Base-by-base conservation (phyloP, 2,113 vertebrate genomes). In the Cryptotis parvus region DNA sequence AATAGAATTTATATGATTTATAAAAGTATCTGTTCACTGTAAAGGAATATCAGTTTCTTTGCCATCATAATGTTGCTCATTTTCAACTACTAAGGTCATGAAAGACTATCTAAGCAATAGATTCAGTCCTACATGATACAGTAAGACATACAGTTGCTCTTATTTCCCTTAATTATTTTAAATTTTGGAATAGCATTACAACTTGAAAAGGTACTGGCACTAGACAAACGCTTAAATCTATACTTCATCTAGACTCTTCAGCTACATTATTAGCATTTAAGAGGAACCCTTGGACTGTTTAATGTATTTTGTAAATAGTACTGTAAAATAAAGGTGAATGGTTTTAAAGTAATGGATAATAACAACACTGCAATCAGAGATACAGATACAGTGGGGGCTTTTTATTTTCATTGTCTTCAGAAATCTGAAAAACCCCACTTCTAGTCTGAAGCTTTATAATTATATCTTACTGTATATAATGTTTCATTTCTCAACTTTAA, bases 321-420 rank as follows among this genome's bases (percentile, higher is more conserved):
- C 7, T 74, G 2, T n/a, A 80, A 82, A 85, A 88, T 27, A 39
- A 78, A 7, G 72, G 31, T 83, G 3, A 20, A 7, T 70, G 61
- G 84, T 78, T 75, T 94, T 74, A 82, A n/a, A 61, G 29, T 73
- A 11, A 75, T 45, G 49, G 81, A 73, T 74, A 61, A 72, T n/a
- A 58, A 83, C 39, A 39, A 76, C 8, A 78, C 3, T 84, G n/a
- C 72, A 58, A 72, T 90, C 31, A 43, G 45, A 88, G 33, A 43
- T 0, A 12, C 22, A 6, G n/a, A n/a, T n/a, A n/a, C n/a, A n/a
- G n/a, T n/a, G n/a, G n/a, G n/a, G n/a, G n/a, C n/a, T n/a, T n/a
- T n/a, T n/a, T n/a, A n/a, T n/a, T n/a, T 79, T 84, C 9, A 55
- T 33, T 68, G 84, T 7, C 11, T 69, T 9, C 88, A 43, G 11